phyloP scores from a whole-genome alignment of 2,797 vertebrate genomes.

The Paguma larvata region DNA sequence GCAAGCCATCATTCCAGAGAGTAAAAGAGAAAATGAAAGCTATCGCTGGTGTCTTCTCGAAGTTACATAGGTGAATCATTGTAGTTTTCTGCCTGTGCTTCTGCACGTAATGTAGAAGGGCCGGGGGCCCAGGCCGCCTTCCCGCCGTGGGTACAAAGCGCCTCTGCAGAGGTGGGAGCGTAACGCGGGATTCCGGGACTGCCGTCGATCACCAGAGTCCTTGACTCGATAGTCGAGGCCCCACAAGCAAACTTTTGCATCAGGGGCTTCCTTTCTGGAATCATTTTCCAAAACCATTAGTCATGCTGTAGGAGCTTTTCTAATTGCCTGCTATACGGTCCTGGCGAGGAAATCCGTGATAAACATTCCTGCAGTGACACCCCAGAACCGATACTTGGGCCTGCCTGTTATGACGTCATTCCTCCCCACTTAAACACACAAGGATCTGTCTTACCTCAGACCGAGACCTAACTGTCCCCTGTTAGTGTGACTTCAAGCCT shows the following conservation, averaged over 20 bases:
- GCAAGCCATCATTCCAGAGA: constrained; percentile 93
- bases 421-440: background rate
- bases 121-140: constrained; percentile 80
- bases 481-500: constrained; percentile 54
- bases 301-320: constrained; percentile 32
- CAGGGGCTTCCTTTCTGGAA: constrained; percentile 50
- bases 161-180: constrained; percentile 85
- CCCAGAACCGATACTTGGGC: background rate
- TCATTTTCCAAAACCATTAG: constrained; percentile 23
- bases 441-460: background rate
- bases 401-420: background rate
- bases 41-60: constrained; percentile 87
- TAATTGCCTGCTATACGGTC: background rate
- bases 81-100: constrained; percentile 90
- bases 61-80: constrained; percentile 89
- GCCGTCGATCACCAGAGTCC: constrained; percentile 73
- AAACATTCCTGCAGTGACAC: background rate
- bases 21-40: constrained; percentile 91
- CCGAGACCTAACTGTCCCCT: background rate
- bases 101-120: constrained; percentile 87
- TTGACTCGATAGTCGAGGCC: constrained; percentile 79
- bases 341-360: background rate
- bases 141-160: constrained; percentile 75
- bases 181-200: constrained; percentile 69
- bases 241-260: constrained; percentile 77